Evolutionary conservation across 2,888 invertebrate species (phyloP).

Genomic region (Oscheius sp.): DNA sequence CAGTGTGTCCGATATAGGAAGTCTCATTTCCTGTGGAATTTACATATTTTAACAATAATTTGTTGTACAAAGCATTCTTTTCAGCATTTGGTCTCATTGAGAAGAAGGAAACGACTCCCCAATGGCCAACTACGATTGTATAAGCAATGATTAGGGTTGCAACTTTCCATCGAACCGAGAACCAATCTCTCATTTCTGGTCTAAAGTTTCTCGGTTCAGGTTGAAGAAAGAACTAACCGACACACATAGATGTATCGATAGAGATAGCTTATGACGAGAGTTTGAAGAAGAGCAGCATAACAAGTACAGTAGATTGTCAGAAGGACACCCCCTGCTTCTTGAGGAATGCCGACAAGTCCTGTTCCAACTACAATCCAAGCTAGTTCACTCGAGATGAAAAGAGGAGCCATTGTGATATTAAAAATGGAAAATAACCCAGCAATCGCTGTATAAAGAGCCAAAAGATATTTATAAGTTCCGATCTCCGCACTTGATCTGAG

Average conservation of each 20-base stretch:
- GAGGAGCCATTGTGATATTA: neutral
- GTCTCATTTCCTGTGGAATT: neutral
- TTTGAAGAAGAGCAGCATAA: neutral
- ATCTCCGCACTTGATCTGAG: neutral
- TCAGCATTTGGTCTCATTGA: neutral
- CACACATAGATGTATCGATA: constrained; percentile 4
- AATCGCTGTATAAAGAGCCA: neutral
- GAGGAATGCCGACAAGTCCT: neutral
- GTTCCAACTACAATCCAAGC: neutral
- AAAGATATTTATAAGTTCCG: neutral
- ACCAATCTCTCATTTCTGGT: neutral
- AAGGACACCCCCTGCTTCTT: neutral
- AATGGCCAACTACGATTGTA: neutral
- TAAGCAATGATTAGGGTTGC: neutral
- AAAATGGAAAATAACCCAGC: neutral
- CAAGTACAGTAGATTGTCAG: neutral
- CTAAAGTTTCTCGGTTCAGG: neutral
- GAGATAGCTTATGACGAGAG: neutral
- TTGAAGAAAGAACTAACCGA: neutral
- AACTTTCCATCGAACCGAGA: neutral
- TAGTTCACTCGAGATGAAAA: neutral
- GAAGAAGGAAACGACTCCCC: constrained; percentile 1
- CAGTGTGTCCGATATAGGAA: neutral
- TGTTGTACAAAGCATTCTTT: neutral
- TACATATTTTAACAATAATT: neutral